These are phyloP conservation scores for Lophius americanus DNA, from an alignment of 2,797 vertebrate species.

Conservation along the genomic window DNA sequence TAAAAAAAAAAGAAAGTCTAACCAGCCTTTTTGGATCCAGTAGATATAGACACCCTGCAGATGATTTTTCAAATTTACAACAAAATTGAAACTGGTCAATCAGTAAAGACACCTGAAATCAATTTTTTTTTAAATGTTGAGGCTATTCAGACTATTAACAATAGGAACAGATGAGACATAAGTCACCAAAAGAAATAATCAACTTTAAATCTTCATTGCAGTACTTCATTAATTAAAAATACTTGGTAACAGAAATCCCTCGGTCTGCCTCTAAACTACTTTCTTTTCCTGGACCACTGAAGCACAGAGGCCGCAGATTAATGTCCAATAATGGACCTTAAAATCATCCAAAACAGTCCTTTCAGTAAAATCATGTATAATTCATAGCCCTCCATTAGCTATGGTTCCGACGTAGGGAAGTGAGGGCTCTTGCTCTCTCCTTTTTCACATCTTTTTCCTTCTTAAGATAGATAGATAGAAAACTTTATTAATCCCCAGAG, in stretches of 20 bases:
- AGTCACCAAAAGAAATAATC: slow-evolving; percentile 8
- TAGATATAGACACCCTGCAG: slow-evolving; percentile 8
- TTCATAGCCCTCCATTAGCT: slow-evolving; percentile 56
- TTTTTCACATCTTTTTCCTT: slow-evolving; percentile 18
- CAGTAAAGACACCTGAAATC: too few relatives aligned
- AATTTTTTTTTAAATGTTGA: too few relatives aligned
- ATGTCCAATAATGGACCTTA: slow-evolving; percentile 50
- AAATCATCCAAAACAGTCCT: slow-evolving; percentile 44
- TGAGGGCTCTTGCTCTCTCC: slow-evolving; percentile 14
- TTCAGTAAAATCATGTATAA: slow-evolving; percentile 59
- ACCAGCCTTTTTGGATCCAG: not conserved
- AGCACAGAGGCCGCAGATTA: slow-evolving; percentile 11
- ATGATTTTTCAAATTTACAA: slow-evolving; percentile 12
- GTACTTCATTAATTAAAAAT: slow-evolving; percentile 16
- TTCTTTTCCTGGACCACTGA: slow-evolving; percentile 17
- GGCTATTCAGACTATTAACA: not conserved
- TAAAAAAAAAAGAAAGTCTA: too few relatives aligned
- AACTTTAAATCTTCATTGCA: slow-evolving; percentile 15
- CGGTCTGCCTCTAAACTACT: slow-evolving; percentile 22
- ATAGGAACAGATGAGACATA: slow-evolving; percentile 2
- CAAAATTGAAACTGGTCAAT: too few relatives aligned
- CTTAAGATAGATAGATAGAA: too few relatives aligned
- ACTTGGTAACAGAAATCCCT: not conserved
- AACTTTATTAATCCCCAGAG: too few relatives aligned
- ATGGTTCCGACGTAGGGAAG: slow-evolving; percentile 24